Percentiles rank a stretch among this genome's conserved stretches.
phyloP scores from a whole-genome alignment of 2,797 vertebrate genomes.

The Bufotes viridis region DNA sequence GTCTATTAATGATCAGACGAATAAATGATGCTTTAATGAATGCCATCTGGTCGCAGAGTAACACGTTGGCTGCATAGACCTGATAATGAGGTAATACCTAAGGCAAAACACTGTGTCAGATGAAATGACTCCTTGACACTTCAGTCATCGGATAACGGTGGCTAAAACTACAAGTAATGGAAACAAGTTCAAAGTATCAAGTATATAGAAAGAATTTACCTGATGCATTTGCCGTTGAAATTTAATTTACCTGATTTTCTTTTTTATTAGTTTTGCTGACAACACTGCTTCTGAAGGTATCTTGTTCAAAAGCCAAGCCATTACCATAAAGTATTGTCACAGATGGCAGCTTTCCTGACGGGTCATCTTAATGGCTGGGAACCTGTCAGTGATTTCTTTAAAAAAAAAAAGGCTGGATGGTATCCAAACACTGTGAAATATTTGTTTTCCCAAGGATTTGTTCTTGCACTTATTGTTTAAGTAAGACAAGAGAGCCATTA shows the following conservation, averaged over 20 bases:
- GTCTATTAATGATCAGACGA: conserved; percentile 44
- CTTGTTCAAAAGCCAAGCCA: neutral
- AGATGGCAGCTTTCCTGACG: conserved; percentile 39
- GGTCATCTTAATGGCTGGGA: conserved; percentile 53
- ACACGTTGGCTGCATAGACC: neutral
- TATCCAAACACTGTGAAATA: conserved; percentile 41
- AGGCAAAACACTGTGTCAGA: neutral
- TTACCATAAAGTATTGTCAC: conserved; percentile 42
- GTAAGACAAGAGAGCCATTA: neutral
- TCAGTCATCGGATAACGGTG: neutral
- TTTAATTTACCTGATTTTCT: conserved; percentile 10
- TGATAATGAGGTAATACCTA: conserved; percentile 20
- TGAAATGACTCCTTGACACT: conserved; percentile 12
- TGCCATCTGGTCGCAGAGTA: conserved; percentile 26
- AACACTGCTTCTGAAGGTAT: conserved; percentile 43
- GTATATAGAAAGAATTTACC: conserved; percentile 32
- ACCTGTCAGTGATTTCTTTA: conserved; percentile 47
- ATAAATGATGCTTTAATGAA: conserved; percentile 44
- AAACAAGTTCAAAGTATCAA: conserved; percentile 45
- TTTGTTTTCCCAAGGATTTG: conserved; percentile 53
- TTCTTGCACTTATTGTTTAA: conserved; percentile 26
- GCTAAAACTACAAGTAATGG: conserved; percentile 35
- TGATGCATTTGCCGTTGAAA: conserved; percentile 35
- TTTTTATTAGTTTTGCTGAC: conserved; percentile 1
- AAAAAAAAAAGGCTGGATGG: neutral